Conservation (phyloP, 1,140 invertebrate species). For the Tetragonula clypearis region DNA sequence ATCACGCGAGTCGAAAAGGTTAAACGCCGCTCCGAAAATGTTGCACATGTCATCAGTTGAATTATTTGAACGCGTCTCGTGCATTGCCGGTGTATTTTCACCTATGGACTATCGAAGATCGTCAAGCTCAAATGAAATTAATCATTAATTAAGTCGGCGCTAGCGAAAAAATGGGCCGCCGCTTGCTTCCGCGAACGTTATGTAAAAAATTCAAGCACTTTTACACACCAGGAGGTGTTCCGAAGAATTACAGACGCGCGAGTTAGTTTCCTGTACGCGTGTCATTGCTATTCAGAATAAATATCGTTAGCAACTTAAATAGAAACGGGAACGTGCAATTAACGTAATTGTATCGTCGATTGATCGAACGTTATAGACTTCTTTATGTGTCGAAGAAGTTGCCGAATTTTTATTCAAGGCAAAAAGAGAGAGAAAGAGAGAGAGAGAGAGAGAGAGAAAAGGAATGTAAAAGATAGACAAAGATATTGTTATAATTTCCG, state of each 20-base stretch:
- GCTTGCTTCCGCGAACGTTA: conserved; percentile 17
- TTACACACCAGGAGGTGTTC: not conserved
- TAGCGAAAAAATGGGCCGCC: not conserved
- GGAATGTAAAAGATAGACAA: not conserved
- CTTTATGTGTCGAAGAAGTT: too few relatives aligned
- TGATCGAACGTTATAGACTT: too few relatives aligned
- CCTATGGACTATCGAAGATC: not conserved
- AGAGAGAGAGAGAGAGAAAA: too few relatives aligned
- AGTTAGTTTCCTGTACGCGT: not conserved
- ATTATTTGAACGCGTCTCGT: not conserved
- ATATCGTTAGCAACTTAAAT: not conserved
- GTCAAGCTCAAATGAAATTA: conserved; percentile 13
- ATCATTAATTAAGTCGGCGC: not conserved
- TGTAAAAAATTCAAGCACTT: conserved; percentile 7
- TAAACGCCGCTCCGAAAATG: not conserved
- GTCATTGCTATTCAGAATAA: not conserved
- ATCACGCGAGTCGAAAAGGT: not conserved
- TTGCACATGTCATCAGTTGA: too few relatives aligned
- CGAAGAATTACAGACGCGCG: not conserved
- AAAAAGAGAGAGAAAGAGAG: not conserved
- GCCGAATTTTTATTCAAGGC: too few relatives aligned
- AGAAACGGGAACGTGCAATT: not conserved
- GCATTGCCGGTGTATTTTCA: conserved; percentile 13
- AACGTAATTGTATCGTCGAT: not conserved
- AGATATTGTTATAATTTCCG: not conserved